Percentiles rank a stretch among this genome's conserved stretches.
Evolutionary conservation across 2,797 vertebrate genomes (phyloP).

Genomic region (Pseudochirops cupreus): DNA sequence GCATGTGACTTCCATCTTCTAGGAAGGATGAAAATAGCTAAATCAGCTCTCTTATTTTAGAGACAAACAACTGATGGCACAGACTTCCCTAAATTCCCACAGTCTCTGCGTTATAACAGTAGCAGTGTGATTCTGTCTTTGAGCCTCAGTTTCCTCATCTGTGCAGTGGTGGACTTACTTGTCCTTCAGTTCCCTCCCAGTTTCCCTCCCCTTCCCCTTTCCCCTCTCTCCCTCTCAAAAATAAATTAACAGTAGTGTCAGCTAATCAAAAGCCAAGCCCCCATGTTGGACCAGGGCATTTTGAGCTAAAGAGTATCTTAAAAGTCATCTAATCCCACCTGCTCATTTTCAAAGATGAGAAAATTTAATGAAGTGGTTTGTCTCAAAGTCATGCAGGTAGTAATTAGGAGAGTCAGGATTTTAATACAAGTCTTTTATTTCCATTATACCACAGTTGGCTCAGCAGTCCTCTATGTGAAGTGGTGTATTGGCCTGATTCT

Average conservation of each 20-base stretch:
- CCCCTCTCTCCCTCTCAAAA: background rate
- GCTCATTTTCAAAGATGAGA: background rate
- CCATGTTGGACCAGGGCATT: background rate
- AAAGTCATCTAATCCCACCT: background rate
- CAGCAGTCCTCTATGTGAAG: too few species aligned
- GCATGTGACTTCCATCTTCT: background rate
- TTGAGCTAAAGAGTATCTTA: background rate
- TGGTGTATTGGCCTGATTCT: background rate
- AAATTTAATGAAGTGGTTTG: too few species aligned
- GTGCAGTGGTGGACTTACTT: background rate
- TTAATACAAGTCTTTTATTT: too few species aligned
- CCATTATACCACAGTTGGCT: too few species aligned
- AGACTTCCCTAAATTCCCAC: background rate
- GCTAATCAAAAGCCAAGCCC: background rate
- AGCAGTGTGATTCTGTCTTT: background rate
- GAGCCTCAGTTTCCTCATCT: background rate
- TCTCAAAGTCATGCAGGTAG: too few species aligned
- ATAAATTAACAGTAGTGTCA: background rate
- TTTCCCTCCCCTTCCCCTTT: too few species aligned
- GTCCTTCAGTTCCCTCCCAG: background rate
- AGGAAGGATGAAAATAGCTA: background rate
- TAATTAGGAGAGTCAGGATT: too few species aligned
- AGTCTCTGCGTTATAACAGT: background rate
- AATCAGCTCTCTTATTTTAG: background rate
- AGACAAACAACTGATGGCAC: background rate